A percentile compares a stretch with the other conserved stretches of the same genome.
phyloP scores from a whole-genome alignment of 2,888 invertebrate species.

The Sepioteuthis lessoniana region DNA sequence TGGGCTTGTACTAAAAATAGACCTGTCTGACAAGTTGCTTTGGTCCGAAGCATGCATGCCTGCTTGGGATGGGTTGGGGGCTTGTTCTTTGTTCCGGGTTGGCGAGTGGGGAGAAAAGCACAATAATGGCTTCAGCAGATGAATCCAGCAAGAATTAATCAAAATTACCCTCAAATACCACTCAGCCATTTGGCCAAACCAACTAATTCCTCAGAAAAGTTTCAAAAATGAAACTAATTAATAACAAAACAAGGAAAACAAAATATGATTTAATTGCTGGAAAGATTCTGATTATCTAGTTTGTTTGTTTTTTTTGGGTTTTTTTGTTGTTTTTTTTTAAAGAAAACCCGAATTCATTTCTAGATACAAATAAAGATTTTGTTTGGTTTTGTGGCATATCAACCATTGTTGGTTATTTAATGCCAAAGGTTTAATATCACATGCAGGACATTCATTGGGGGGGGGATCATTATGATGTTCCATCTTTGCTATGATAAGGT shows the following conservation, averaged over 20 bases:
- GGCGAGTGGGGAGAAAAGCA: background rate
- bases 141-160: background rate
- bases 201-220: background rate
- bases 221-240: background rate
- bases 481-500: no score
- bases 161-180: background rate
- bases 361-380: no score
- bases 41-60: background rate
- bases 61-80: background rate
- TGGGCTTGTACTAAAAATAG: background rate
- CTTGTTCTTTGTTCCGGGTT: no score
- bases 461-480: no score
- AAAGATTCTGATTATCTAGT: background rate
- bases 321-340: no score
- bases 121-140: background rate
- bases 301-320: no score
- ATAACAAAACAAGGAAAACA: background rate
- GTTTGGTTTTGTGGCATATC: no score
- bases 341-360: no score
- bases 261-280: background rate
- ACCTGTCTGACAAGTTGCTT: slow-evolving; percentile 6
- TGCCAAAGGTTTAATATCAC: no score
- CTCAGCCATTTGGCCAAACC: background rate
- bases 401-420: no score
- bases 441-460: no score